These are phyloP conservation scores for Harpegnathos saltator DNA, from an alignment of 1,140 invertebrate species.

Conservation along the genomic window DNA sequence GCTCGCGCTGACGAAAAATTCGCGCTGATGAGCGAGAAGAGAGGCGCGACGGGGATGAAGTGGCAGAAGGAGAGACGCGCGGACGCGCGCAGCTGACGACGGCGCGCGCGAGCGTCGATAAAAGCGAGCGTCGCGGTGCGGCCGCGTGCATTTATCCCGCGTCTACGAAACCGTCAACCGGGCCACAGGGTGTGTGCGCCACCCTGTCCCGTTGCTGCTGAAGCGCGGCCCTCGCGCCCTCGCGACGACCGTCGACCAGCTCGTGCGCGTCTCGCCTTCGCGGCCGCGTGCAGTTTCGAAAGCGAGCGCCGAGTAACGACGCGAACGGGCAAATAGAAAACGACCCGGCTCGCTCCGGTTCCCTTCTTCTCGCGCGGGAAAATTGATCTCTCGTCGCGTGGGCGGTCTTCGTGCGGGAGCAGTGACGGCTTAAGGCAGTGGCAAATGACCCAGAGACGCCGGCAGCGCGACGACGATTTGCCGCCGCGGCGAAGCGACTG, in stretches of 20 bases:
- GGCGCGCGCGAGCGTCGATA: conserved; percentile 78
- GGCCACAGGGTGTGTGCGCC: conserved; percentile 35
- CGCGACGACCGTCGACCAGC: neutral
- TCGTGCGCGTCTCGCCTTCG: neutral
- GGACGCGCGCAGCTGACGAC: conserved; percentile 72
- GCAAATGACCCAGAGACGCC: neutral
- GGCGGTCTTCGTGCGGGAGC: neutral
- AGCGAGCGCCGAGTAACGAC: neutral
- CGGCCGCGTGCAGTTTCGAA: neutral
- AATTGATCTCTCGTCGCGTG: conserved; percentile 12
- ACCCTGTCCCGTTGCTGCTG: neutral
- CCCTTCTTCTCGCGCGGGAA: neutral
- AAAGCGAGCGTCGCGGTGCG: conserved; percentile 78
- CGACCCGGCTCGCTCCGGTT: neutral
- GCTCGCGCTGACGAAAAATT: conserved; percentile 43
- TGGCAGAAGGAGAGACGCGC: conserved; percentile 47
- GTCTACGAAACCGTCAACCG: conserved; percentile 77
- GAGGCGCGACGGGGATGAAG: conserved; percentile 4
- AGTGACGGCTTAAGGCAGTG: neutral
- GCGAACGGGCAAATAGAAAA: neutral
- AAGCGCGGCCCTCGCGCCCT: too few species aligned
- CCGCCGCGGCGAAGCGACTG: neutral
- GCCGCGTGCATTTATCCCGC: conserved; percentile 81
- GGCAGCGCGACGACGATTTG: conserved; percentile 5
- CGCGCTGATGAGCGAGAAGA: conserved; percentile 5